Base-by-base conservation (phyloP, 1,140 invertebrate species). In the Heterodera carotae region DNA sequence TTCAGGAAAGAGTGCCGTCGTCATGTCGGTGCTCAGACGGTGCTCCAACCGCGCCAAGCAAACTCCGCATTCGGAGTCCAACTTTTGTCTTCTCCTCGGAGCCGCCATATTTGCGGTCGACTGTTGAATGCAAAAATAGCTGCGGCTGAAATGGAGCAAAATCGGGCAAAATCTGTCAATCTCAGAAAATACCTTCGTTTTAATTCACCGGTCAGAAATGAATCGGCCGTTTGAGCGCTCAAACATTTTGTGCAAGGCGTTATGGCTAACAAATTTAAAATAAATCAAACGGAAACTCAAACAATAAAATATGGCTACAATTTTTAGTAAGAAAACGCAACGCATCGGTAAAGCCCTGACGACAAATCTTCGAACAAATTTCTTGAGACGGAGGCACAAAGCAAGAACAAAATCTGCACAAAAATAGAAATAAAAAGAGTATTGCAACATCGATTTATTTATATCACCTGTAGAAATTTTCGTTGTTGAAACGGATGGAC, bases 301-400 rank as follows among this genome's bases (percentile, higher is more conserved):
- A 72, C 39, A 68, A 69, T 22, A 77, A 76, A 76, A 82, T 85
- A 84, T 85, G 8, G 4, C 74, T 76, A 90, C 90, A 95, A 87
- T 96, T 96, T 77, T 92, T 91, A 81, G 96, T 94, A 67, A 98
- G 89, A 89, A 95, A 98, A 73, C 93, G 91, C 0, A 98, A 90
- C 0, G 95, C 94, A 89, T 99, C 96, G 83, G 97, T 94, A 88
- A 98, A 99, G 31, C 95, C 96, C 90, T 98, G 95, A 85, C 96
- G 93, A 88, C 96, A 98, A 92, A 98, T 96, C 83, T 94, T 94
- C 77, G 94, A 94, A 36, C 90, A 83, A 78, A 94, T 92, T 89
- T 98, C 95, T 5, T 95, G 93, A 84, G 93, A 93, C 1, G 96
- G 95, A 34, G 97, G 96, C 88, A 97, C 97, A 7, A 99, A 90